Evolutionary conservation across 2,888 invertebrate genomes (phyloP).

Genomic region (Nomada fabriciana): DNA sequence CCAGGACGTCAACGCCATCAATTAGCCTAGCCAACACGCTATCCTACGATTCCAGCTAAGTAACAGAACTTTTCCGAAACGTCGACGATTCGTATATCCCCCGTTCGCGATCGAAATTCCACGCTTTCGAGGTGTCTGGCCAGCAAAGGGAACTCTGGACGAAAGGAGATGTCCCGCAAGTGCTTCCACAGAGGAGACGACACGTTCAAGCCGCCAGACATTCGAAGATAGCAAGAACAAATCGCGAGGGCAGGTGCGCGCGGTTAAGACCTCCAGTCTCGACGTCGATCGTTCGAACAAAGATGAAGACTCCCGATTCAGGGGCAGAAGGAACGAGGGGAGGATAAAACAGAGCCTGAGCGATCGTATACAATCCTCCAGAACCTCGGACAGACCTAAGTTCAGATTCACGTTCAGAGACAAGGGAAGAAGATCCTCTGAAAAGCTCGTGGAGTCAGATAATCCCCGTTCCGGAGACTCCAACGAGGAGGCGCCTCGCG

Average conservation of each 20-base stretch:
- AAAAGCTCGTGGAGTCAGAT: not conserved
- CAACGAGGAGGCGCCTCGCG: not conserved
- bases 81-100: not conserved
- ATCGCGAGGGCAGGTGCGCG: constrained; percentile 6
- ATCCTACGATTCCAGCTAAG: not conserved
- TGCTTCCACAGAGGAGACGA: constrained; percentile 72
- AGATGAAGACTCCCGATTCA: constrained; percentile 35
- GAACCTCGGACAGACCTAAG: constrained; percentile 4
- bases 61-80: constrained; percentile 13
- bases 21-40: too few species aligned
- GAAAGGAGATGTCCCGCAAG: constrained; percentile 77
- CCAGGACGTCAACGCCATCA: not conserved
- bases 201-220: constrained; percentile 78
- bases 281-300: constrained; percentile 14
- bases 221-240: constrained; percentile 74
- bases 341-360: constrained; percentile 62
- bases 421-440: not conserved
- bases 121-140: not conserved
- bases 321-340: constrained; percentile 14
- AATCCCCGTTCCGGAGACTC: not conserved
- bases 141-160: constrained; percentile 74
- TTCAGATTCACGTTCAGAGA: constrained; percentile 42
- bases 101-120: constrained; percentile 27
- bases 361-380: constrained; percentile 54
- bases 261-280: constrained; percentile 14